These are phyloP conservation scores for Meda fulgida DNA, from an alignment of 2,797 vertebrate species.

Conservation along the genomic window DNA sequence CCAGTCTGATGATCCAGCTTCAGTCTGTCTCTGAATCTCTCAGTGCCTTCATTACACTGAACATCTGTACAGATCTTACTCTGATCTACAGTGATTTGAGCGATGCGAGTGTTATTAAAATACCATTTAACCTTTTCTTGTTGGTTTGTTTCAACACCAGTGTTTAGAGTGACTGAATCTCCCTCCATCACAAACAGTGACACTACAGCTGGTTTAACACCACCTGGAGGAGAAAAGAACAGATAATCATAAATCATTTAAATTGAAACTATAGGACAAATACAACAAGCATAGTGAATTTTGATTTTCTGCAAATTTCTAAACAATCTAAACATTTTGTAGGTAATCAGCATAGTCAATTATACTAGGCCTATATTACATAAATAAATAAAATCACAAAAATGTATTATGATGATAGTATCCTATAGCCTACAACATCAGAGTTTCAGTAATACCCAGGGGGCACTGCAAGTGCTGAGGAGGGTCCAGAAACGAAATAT, in stretches of 20 bases:
- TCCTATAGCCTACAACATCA: no score
- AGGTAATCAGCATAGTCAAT: neutral
- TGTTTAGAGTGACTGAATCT: neutral
- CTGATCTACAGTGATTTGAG: fast-evolving
- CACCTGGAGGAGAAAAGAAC: neutral
- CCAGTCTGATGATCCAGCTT: conserved; percentile 1
- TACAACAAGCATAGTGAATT: neutral
- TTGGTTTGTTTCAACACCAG: neutral
- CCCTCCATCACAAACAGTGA: neutral
- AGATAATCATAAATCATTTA: neutral
- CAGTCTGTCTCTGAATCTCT: conserved; percentile 6
- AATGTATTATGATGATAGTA: no score
- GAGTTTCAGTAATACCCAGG: no score
- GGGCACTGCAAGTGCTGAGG: no score
- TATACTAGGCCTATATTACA: no score
- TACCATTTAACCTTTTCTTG: neutral
- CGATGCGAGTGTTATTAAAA: neutral
- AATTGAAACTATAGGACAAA: no score
- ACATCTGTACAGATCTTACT: neutral
- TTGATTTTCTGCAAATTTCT: neutral
- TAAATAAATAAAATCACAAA: no score
- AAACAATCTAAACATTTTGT: neutral
- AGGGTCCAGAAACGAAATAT: no score
- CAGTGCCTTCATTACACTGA: neutral
- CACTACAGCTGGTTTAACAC: fast-evolving